Evolutionary conservation across 2,888 invertebrate genomes (phyloP).

Genomic region (Oscheius sp.): DNA sequence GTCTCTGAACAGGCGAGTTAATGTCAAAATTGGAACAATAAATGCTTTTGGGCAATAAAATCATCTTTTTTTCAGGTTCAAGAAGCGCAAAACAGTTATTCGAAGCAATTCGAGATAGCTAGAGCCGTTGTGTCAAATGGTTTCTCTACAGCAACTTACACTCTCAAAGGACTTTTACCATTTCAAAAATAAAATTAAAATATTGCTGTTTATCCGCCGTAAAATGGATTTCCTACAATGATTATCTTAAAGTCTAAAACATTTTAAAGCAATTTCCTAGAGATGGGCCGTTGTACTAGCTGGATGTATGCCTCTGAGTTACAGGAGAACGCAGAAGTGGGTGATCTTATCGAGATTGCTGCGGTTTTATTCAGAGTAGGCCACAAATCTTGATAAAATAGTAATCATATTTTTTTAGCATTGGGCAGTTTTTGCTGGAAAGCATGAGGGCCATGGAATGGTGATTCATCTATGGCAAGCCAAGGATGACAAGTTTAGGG

Average conservation of each 20-base stretch:
- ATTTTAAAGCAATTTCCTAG: no score
- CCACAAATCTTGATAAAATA: no score
- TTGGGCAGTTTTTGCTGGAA: background rate
- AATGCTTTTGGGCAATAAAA: background rate
- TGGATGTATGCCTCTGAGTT: no score
- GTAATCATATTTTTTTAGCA: conserved; percentile 4
- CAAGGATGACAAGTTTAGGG: background rate
- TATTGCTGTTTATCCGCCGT: background rate
- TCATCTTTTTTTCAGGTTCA: background rate
- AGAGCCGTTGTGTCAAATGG: background rate
- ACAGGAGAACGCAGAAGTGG: no score
- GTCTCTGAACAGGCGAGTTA: background rate
- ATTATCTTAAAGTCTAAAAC: no score
- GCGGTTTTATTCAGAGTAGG: background rate
- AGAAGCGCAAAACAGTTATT: background rate
- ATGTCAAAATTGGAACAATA: no score
- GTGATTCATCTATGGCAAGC: background rate
- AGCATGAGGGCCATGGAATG: background rate
- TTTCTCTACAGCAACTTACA: background rate
- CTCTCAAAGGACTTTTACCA: background rate
- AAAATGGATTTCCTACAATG: no score
- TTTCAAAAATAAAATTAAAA: background rate
- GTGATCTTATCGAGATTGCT: background rate
- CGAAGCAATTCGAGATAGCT: background rate
- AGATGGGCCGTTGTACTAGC: no score